These are phyloP conservation scores for Halcyon smyrnensis DNA, from an alignment of 2,797 vertebrate genomes.

Conservation along the genomic window DNA sequence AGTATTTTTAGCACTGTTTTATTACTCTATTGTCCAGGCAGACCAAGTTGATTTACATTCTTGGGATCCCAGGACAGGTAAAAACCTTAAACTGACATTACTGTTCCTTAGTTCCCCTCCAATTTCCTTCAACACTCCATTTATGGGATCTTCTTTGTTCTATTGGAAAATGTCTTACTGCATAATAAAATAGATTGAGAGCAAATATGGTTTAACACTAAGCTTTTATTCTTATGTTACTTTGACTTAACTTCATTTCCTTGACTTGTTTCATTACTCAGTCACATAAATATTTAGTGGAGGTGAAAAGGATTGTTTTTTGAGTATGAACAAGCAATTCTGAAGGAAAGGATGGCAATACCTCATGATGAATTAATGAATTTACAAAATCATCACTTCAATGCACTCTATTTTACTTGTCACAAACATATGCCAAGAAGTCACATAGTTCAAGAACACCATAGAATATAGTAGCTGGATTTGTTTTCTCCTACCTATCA, in stretches of 20 bases:
- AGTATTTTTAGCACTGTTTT: neutral
- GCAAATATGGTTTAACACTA: neutral
- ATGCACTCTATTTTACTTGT: neutral
- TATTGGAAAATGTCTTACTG: neutral
- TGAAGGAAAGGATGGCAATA: neutral
- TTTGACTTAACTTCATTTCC: neutral
- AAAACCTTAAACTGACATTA: neutral
- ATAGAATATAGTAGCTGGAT: neutral
- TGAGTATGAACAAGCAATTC: neutral
- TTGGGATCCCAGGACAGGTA: neutral
- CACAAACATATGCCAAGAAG: neutral
- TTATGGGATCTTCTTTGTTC: neutral
- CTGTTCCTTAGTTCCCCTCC: neutral
- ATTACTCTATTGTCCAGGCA: neutral
- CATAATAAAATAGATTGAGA: neutral
- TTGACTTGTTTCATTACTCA: neutral
- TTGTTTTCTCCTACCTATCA: neutral
- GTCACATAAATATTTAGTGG: neutral
- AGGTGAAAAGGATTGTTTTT: neutral
- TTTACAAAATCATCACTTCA: neutral
- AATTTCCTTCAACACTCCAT: neutral
- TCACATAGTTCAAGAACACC: neutral
- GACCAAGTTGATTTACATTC: neutral
- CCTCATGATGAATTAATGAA: neutral
- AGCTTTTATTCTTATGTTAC: neutral